Evolutionary conservation across 2,113 vertebrate genomes (phyloP).

Genomic region (Vulpes lagopus): DNA sequence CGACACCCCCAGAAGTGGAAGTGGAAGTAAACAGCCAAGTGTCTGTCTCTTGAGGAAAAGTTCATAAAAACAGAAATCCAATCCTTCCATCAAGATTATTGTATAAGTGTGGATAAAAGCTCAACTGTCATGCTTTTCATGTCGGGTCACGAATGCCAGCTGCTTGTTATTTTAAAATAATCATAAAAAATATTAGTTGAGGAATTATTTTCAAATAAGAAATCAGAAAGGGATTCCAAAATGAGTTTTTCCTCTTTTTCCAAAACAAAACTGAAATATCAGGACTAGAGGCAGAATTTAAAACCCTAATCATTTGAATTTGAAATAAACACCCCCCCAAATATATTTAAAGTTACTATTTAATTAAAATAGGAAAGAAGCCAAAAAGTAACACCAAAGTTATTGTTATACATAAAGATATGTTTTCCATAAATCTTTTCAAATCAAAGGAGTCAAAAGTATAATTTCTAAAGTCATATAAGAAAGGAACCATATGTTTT

Average conservation of each 20-base stretch:
- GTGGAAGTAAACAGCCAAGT: conserved; percentile 16
- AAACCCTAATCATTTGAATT: background rate
- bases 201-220: background rate
- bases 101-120: background rate
- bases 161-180: conserved; percentile 3
- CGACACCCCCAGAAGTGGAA: conserved; percentile 27
- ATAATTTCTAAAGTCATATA: background rate
- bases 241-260: background rate
- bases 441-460: background rate
- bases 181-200: background rate
- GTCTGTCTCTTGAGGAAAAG: conserved; percentile 42
- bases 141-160: conserved; percentile 7
- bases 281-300: background rate
- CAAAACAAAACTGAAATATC: background rate
- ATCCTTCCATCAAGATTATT: background rate
- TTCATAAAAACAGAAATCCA: conserved; percentile 60
- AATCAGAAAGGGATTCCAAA: background rate
- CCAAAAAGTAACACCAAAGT: background rate
- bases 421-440: background rate
- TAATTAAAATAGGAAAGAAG: background rate
- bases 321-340: background rate
- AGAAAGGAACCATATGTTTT: background rate
- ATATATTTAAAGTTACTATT: background rate
- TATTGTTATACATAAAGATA: background rate
- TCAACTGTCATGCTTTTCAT: background rate